Percentiles rank a stretch among this genome's conserved stretches.
Evolutionary conservation across 1,140 invertebrate genomes (phyloP).

Genomic region (Diabrotica undecimpunctata): DNA sequence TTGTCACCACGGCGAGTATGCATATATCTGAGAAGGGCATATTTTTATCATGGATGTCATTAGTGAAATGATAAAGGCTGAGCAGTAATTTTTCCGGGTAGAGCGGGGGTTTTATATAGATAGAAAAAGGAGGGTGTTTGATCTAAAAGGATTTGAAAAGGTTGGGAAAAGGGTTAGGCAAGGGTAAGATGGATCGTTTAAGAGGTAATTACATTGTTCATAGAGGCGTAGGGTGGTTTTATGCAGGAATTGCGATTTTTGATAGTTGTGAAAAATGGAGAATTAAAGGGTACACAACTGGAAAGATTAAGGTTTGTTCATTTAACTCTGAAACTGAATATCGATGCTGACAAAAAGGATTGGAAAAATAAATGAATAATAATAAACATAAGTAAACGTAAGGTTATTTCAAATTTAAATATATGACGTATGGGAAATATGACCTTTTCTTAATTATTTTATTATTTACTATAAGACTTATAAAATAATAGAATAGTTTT

Average conservation of each 20-base stretch:
- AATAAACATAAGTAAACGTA: no score
- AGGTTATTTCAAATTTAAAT: no score
- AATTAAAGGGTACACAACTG: no score
- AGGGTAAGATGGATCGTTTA: conserved; percentile 2
- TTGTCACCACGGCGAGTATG: not conserved
- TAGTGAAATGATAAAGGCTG: not conserved
- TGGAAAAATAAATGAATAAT: not conserved
- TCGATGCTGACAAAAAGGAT: not conserved
- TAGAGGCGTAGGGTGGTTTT: not conserved
- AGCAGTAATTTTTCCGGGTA: not conserved
- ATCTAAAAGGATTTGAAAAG: not conserved
- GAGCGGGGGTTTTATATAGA: not conserved
- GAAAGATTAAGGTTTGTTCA: not conserved
- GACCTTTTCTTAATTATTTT: no score
- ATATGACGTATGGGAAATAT: no score
- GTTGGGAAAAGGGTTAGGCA: not conserved
- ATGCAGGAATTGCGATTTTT: not conserved
- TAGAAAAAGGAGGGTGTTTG: not conserved
- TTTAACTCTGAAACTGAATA: not conserved
- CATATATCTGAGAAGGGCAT: not conserved
- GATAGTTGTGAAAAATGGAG: not conserved
- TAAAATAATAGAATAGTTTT: no score
- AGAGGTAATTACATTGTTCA: not conserved
- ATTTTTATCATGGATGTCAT: conserved; percentile 1
- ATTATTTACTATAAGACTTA: no score